Evolutionary conservation across 1,140 invertebrate species (phyloP), one percentile per base, ranked within the genome.

Genomic region (Amphibalanus amphitrite): DNA sequence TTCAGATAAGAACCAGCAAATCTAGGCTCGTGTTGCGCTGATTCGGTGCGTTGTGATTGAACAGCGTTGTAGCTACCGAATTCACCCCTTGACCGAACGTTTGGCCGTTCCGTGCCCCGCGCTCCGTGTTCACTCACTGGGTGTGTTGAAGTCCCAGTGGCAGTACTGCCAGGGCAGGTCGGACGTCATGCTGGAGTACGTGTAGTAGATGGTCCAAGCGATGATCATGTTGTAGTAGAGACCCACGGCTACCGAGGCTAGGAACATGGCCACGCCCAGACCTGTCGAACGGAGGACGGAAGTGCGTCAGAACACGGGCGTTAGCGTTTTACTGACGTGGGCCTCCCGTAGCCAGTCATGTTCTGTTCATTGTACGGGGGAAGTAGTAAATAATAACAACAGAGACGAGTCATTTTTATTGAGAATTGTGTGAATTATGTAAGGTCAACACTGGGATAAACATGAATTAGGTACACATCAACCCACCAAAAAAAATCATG

Each of bases 221-320:
- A 91, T 90, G 73, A 92, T 90, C 26, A 90, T 83, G 76, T 90
- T 91, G 79, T 91, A 92, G 78, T 89, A 89, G 33, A 89, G 81
- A 83, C 89, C 89, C 23, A 92, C 89, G 69, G 91, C 83, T 74
- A 86, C 86, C 59, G 89, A 90, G 6, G 90, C 86, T 38, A 91
- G 85, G 30, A 91, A 87, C 89, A 91, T 91, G 71, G 88, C 89
- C 75, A 89, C 90, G 30, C 90, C 90, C 20, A 92, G 79, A 71
- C 90, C 90, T 38, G 33, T 15, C 33, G 33, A 15, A 15, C 33
- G 33, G 4, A 38, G 33, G 4, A 4, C 4, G 33, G 33, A 6
- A 4, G 15, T 38, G 33, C n/a, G n/a, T n/a, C n/a, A n/a, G n/a
- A n/a, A n/a, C n/a, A 38, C 15, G 33, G 33, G 33, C 15, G 33